A percentile compares a stretch with the other conserved stretches of the same genome.
These are phyloP conservation scores for Paracentrotus lividus DNA, from an alignment of 53 echinoderm and acorn worm genomes.

Conservation along the genomic window DNA sequence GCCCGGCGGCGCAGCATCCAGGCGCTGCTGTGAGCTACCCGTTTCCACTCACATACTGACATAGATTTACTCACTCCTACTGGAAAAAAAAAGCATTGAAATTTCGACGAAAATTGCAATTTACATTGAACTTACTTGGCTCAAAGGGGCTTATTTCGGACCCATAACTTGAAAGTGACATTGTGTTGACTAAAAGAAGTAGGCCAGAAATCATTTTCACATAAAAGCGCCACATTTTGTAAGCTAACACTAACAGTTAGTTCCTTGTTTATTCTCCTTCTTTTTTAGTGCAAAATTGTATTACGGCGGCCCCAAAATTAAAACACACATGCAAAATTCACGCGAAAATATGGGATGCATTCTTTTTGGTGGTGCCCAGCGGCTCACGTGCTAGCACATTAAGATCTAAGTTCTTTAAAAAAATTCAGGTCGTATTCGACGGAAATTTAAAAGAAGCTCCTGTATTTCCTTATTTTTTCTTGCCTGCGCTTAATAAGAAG, in stretches of 20 bases:
- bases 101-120: background rate
- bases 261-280: background rate
- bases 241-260: too few relatives aligned
- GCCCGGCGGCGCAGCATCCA: background rate
- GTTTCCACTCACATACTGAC: background rate
- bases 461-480: too few relatives aligned
- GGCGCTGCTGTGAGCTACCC: background rate
- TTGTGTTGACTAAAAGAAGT: background rate
- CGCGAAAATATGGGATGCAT: too few relatives aligned
- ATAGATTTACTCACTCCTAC: background rate
- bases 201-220: background rate
- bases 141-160: slow-evolving; percentile 20
- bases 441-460: too few relatives aligned
- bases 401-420: too few relatives aligned
- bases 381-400: too few relatives aligned
- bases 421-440: too few relatives aligned
- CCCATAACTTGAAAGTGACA: background rate
- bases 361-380: too few relatives aligned
- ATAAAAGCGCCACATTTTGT: slow-evolving; percentile 15
- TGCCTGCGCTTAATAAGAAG: too few relatives aligned
- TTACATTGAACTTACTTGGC: background rate
- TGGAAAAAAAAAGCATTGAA: background rate
- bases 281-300: too few relatives aligned
- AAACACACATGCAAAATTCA: too few relatives aligned
- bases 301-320: too few relatives aligned